phyloP scores from a whole-genome alignment of 2,797 vertebrate genomes.

The Sphenopsis melanotis region DNA sequence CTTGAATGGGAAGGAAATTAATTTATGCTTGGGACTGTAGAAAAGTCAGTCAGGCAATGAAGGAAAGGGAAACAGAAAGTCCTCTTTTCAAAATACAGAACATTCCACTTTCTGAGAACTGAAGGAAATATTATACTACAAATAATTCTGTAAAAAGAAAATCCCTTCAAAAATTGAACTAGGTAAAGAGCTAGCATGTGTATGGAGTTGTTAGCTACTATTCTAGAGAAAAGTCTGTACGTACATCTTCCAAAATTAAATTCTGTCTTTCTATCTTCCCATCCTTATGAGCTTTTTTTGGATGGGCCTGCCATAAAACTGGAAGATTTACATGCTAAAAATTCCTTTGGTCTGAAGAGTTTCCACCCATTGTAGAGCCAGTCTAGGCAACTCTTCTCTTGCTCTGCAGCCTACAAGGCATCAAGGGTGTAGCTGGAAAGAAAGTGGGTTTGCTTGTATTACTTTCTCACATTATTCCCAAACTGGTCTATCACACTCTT shows the following conservation, averaged over 20 bases:
- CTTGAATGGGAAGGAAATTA: not conserved
- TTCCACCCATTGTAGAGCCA: not conserved
- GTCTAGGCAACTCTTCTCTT: not conserved
- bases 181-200: not conserved
- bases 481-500: not conserved
- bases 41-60: not conserved
- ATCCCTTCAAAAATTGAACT: not conserved
- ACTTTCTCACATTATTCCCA: not conserved
- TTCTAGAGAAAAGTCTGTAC: not conserved
- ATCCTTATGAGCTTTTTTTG: not conserved
- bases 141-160: not conserved
- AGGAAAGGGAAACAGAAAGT: not conserved
- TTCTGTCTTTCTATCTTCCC: not conserved
- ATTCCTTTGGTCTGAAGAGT: conserved; percentile 9
- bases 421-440: not conserved
- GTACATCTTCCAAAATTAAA: not conserved
- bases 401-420: not conserved
- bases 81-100: not conserved
- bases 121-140: not conserved
- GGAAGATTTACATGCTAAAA: not conserved
- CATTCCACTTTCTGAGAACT: not conserved
- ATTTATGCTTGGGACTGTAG: not conserved
- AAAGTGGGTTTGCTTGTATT: not conserved
- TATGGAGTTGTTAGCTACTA: not conserved
- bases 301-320: not conserved